Evolutionary conservation across 2,113 vertebrate species (phyloP).

Genomic region (Dendropsophus ebraccatus): DNA sequence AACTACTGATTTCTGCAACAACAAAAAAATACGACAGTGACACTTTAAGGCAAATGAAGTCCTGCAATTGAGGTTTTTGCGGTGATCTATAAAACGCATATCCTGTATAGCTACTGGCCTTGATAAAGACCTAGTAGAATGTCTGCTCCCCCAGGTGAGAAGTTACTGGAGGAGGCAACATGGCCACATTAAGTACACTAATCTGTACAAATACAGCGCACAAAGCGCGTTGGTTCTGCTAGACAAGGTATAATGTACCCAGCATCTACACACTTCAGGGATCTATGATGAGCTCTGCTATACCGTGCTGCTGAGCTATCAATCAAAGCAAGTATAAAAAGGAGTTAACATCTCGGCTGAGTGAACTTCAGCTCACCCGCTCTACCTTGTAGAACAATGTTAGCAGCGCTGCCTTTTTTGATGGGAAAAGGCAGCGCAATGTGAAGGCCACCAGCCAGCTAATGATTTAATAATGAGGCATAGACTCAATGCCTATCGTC

Average conservation of each 20-base stretch:
- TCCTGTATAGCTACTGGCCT: slow-evolving; percentile 51
- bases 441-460: slow-evolving; percentile 13
- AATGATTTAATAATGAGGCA: slow-evolving; percentile 45
- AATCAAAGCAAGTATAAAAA: neutral
- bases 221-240: neutral
- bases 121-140: slow-evolving; percentile 57
- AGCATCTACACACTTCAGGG: too few species aligned
- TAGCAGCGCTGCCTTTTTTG: neutral
- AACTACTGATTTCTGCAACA: too few species aligned
- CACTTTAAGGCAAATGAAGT: slow-evolving; percentile 62
- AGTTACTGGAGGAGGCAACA: slow-evolving; percentile 21
- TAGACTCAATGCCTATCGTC: neutral
- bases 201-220: slow-evolving; percentile 30
- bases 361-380: neutral
- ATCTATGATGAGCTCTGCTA: slow-evolving; percentile 15
- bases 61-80: slow-evolving; percentile 58
- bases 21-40: too few species aligned
- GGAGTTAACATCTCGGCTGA: neutral
- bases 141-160: slow-evolving; percentile 57
- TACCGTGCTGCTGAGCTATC: slow-evolving; percentile 10
- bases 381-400: neutral
- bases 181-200: slow-evolving; percentile 48
- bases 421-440: neutral
- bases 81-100: slow-evolving; percentile 56
- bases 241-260: slow-evolving; percentile 15